Percentiles rank a stretch among this genome's conserved stretches.
phyloP scores from a whole-genome alignment of 1,140 invertebrate genomes.

The Chionoecetes opilio region DNA sequence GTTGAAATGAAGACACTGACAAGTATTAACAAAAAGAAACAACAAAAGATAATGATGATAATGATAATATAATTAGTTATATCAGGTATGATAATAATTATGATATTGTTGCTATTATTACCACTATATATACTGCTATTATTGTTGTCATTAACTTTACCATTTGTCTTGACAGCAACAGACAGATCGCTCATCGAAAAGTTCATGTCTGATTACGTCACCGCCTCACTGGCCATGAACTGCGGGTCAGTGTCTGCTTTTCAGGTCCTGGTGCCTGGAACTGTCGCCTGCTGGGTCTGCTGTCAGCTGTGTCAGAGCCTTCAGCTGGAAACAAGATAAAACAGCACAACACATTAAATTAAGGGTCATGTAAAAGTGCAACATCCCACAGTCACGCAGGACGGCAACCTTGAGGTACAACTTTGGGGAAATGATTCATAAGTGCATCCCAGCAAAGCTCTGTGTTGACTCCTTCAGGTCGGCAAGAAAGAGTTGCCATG shows the following conservation, averaged over 20 bases:
- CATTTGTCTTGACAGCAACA: background rate
- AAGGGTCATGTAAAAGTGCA: background rate
- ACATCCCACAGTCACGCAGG: background rate
- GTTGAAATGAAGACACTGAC: background rate
- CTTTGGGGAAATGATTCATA: background rate
- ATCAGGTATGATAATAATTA: slow-evolving; percentile 55
- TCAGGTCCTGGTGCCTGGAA: background rate
- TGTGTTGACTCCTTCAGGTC: background rate
- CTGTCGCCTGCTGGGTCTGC: background rate
- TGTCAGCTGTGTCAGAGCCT: no score
- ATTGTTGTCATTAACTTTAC: background rate
- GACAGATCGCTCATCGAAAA: background rate
- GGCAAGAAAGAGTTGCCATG: slow-evolving; percentile 44
- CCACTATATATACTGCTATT: background rate
- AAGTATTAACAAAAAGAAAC: background rate
- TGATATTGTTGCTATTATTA: slow-evolving; percentile 42
- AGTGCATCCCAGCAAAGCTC: background rate
- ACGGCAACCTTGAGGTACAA: no score
- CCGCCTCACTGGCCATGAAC: background rate
- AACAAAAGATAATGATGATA: background rate
- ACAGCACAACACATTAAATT: slow-evolving; percentile 14
- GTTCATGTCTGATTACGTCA: background rate
- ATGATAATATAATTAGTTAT: slow-evolving; percentile 38
- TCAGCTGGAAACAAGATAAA: background rate
- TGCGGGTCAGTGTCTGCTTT: background rate